Conservation (phyloP, 2,888 invertebrate species). For the Bhutanitis thaidina region DNA sequence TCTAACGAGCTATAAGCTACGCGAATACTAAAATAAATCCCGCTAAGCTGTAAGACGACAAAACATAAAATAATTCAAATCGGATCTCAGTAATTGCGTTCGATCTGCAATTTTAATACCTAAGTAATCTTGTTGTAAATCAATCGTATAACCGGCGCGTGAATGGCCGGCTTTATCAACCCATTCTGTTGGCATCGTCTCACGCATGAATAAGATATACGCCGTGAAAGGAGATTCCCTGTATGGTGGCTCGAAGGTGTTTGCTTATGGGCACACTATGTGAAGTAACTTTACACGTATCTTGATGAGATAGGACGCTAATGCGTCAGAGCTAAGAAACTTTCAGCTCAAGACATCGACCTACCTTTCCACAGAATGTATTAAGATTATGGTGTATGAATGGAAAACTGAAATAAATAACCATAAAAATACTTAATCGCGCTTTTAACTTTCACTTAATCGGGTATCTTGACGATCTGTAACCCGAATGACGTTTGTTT, state of each 20-base stretch:
- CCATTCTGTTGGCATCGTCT: slow-evolving; percentile 41
- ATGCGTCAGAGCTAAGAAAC: slow-evolving; percentile 21
- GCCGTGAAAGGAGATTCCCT: slow-evolving; percentile 42
- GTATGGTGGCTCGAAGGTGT: slow-evolving; percentile 34
- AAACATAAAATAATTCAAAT: slow-evolving; percentile 21
- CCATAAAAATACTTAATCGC: too few relatives aligned
- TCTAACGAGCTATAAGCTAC: slow-evolving; percentile 18
- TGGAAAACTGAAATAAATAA: neutral
- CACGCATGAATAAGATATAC: slow-evolving; percentile 47
- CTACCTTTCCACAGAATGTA: neutral
- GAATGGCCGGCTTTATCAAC: slow-evolving; percentile 22
- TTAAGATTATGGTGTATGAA: neutral
- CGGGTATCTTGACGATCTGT: too few relatives aligned
- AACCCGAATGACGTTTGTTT: too few relatives aligned
- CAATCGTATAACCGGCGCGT: slow-evolving; percentile 12
- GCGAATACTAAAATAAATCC: slow-evolving; percentile 17
- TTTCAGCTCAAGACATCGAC: slow-evolving; percentile 16
- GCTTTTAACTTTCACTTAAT: too few relatives aligned
- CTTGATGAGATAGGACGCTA: slow-evolving; percentile 41
- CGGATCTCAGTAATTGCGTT: slow-evolving; percentile 18
- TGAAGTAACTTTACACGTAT: slow-evolving; percentile 30
- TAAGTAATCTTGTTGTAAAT: slow-evolving; percentile 16
- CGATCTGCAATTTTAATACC: slow-evolving; percentile 23
- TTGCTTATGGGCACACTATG: slow-evolving; percentile 26
- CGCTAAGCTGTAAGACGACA: slow-evolving; percentile 16